Conservation (phyloP, 2,113 vertebrate genomes). For the Empidonax alnorum region DNA sequence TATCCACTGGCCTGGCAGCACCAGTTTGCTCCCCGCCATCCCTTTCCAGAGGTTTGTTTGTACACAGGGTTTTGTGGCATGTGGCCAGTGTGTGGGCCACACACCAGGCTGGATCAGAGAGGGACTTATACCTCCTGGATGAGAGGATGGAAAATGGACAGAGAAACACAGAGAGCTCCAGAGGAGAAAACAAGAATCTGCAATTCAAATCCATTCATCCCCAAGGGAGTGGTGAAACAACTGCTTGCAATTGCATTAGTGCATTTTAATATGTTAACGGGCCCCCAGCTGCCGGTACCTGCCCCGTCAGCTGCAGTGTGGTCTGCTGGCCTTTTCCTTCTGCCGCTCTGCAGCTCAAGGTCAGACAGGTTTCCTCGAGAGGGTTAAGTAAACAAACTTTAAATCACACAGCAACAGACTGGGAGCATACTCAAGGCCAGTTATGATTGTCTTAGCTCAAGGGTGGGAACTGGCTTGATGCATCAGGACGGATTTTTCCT, state of each 20-base stretch:
- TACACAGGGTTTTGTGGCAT: accelerated
- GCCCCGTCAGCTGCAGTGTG: neutral
- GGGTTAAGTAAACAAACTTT: constrained; percentile 10
- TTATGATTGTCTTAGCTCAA: neutral
- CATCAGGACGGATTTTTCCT: neutral
- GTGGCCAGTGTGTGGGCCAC: neutral
- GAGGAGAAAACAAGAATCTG: constrained; percentile 19
- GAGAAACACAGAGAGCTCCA: neutral
- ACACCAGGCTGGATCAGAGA: neutral
- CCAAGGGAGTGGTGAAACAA: constrained; percentile 26
- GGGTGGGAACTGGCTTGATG: neutral
- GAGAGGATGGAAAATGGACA: neutral
- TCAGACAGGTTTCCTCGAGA: neutral
- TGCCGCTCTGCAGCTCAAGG: neutral
- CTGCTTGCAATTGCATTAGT: constrained; percentile 42
- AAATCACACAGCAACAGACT: constrained; percentile 1
- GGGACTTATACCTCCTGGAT: neutral
- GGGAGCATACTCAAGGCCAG: neutral
- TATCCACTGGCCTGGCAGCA: neutral
- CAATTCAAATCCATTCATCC: constrained; percentile 34
- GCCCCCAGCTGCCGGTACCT: constrained; percentile 29
- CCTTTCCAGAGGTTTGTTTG: neutral
- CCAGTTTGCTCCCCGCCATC: neutral
- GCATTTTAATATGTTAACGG: constrained; percentile 42
- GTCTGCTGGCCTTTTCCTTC: neutral